Evolutionary conservation across 2,797 vertebrate species (phyloP).

Genomic region (Muraenolepis orangiensis): DNA sequence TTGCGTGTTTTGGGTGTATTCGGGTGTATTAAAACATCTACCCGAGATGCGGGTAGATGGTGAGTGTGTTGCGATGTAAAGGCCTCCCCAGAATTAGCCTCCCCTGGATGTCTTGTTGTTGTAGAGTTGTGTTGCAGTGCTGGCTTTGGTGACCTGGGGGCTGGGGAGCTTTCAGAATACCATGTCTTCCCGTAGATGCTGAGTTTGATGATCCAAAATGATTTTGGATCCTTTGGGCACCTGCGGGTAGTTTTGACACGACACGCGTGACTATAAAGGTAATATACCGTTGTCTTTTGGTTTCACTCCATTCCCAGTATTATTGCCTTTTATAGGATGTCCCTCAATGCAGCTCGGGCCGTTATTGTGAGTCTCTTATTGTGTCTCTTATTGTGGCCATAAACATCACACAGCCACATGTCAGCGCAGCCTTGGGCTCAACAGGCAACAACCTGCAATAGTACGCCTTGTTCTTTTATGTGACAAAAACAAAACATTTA

Average conservation of each 20-base stretch:
- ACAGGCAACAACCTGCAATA: not conserved
- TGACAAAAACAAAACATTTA: not conserved
- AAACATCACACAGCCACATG: conserved; percentile 46
- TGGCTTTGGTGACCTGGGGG: not conserved
- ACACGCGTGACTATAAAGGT: conserved; percentile 49
- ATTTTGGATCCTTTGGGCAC: conserved; percentile 42
- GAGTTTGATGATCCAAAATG: conserved; percentile 19
- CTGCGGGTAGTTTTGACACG: conserved; percentile 48
- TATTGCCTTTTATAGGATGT: conserved; percentile 50
- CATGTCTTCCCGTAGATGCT: not conserved
- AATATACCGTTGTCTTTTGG: conserved; percentile 61
- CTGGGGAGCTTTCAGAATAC: not conserved
- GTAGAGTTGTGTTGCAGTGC: not conserved
- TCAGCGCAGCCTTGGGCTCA: conserved; percentile 14
- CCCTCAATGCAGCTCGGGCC: conserved; percentile 19
- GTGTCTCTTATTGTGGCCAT: conserved; percentile 59
- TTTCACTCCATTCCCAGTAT: conserved; percentile 21
- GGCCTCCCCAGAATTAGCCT: not conserved
- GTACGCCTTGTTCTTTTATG: not conserved
- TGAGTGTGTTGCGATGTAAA: not conserved
- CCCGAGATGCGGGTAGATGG: too few species aligned
- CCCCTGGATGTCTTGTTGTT: not conserved
- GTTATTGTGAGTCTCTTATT: conserved; percentile 41
- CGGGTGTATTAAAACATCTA: too few species aligned
- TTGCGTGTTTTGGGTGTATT: too few species aligned